These are phyloP conservation scores for Eupithecia vulgata DNA, from an alignment of 2,888 invertebrate species.

Conservation along the genomic window DNA sequence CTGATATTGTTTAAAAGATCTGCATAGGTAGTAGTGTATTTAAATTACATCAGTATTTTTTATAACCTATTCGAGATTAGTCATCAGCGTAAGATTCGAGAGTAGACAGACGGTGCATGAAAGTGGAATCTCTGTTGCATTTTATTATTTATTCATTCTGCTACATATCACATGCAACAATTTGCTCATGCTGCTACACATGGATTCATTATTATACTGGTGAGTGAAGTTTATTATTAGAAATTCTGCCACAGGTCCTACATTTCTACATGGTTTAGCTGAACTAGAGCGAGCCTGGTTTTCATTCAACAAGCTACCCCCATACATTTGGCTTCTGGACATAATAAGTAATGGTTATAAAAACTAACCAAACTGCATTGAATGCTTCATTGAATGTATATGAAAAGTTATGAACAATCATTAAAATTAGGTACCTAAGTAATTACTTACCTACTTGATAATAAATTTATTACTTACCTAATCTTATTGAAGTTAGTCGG, in stretches of 20 bases:
- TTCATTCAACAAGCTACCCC: background rate
- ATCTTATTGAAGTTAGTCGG: too few species aligned
- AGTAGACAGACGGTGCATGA: slow-evolving; percentile 64
- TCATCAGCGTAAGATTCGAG: slow-evolving; percentile 56
- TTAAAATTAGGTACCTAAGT: too few species aligned
- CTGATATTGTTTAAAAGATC: background rate
- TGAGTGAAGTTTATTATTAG: slow-evolving; percentile 36
- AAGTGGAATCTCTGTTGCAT: slow-evolving; percentile 47
- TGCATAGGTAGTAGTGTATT: slow-evolving; percentile 13
- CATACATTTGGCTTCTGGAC: background rate
- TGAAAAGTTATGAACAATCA: too few species aligned
- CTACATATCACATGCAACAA: slow-evolving; percentile 38
- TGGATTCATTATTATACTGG: slow-evolving; percentile 36
- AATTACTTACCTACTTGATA: too few species aligned
- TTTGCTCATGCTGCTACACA: slow-evolving; percentile 34
- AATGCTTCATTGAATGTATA: too few species aligned
- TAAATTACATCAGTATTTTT: slow-evolving; percentile 61
- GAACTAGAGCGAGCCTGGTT: background rate
- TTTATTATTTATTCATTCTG: slow-evolving; percentile 6
- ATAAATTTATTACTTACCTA: too few species aligned
- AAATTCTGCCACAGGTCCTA: background rate
- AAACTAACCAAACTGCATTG: too few species aligned
- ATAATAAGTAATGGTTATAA: background rate
- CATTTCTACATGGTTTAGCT: background rate
- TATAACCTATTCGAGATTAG: slow-evolving; percentile 71